phyloP scores from a whole-genome alignment of 1,140 invertebrate species.

The honey bee (Apis mellifera) region Amel_HAv3.1 CM009937.2:14047501-14048000 shows the following conservation, averaged over 20 bases:
- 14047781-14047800: conserved; percentile 50
- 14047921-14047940: conserved; percentile 8
- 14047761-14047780: conserved; percentile 40
- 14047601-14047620: conserved; percentile 45
- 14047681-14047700: conserved; percentile 4
- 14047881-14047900: not conserved
- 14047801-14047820: conserved; percentile 42
- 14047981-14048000: no score
- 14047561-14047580: not conserved
- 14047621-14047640: conserved; percentile 50
- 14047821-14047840: conserved; percentile 9
- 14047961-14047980: conserved; percentile 23
- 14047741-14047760: conserved; percentile 49
- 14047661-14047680: conserved; percentile 35
- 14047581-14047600: conserved; percentile 46
- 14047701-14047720: conserved; percentile 34
- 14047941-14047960: not conserved
- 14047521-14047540: conserved; percentile 35
- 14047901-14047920: not conserved
- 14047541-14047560: not conserved
- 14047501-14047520: no score
- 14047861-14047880: not conserved
- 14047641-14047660: conserved; percentile 49
- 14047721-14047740: not conserved
- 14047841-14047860: conserved; percentile 29